These are phyloP conservation scores for Notocelia uddmanniana DNA, from an alignment of 2,888 invertebrate genomes.

Conservation along the genomic window DNA sequence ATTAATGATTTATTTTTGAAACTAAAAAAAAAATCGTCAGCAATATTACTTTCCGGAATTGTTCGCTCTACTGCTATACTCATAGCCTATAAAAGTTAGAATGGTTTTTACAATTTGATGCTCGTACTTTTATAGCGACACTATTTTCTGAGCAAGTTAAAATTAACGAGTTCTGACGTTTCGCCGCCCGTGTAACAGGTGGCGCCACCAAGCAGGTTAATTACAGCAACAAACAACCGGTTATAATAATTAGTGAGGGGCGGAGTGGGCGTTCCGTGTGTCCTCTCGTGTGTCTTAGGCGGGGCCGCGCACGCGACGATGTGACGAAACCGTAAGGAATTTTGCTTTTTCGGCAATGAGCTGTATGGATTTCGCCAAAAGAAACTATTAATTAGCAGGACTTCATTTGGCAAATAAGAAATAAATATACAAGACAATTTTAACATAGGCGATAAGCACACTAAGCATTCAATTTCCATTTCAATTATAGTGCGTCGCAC, in stretches of 20 bases:
- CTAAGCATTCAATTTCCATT: no score
- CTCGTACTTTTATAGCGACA: no score
- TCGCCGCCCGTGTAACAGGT: constrained; percentile 65
- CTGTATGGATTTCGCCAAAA: constrained; percentile 4
- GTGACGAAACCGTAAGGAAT: constrained; percentile 57
- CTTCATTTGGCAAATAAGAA: no score
- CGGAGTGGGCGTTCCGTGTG: constrained; percentile 70
- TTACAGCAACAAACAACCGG: constrained; percentile 81
- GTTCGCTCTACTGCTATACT: no score
- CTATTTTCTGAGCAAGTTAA: neutral
- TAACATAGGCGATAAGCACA: neutral
- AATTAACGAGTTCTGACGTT: constrained; percentile 24
- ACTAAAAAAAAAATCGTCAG: no score
- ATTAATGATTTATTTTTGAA: no score
- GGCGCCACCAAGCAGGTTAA: constrained; percentile 74
- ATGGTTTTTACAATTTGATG: no score
- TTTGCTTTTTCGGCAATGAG: constrained; percentile 40
- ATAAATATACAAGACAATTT: neutral
- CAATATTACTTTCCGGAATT: no score
- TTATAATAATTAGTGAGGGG: constrained; percentile 83
- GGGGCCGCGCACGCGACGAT: constrained; percentile 64
- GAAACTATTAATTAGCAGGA: neutral
- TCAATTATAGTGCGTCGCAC: no score
- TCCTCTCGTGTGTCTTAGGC: constrained; percentile 57
- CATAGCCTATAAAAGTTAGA: no score